Evolutionary conservation across 2,888 invertebrate species (phyloP), one percentile per base, ranked within the genome.

Genomic region (Metallyticus violacea): DNA sequence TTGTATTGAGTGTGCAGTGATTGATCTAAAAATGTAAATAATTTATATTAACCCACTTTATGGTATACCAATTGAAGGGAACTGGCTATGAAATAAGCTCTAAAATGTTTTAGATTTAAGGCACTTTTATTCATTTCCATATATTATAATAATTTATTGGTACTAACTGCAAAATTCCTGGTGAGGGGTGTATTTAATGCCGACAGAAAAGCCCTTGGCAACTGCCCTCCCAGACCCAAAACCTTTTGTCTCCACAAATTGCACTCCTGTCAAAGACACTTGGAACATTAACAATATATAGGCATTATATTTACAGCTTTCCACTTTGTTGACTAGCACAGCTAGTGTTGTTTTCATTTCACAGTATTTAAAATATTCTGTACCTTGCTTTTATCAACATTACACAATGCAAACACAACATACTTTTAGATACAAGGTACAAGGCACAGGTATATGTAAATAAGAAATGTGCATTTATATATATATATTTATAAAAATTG

Each of bases 71-170:
- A n/a, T n/a, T n/a, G n/a, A n/a, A n/a, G n/a, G n/a, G n/a, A n/a
- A n/a, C n/a, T n/a, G n/a, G n/a, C n/a, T n/a, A n/a, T n/a, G n/a
- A n/a, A n/a, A n/a, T n/a, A n/a, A n/a, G n/a, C n/a, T n/a, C n/a
- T n/a, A n/a, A n/a, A n/a, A n/a, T n/a, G n/a, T n/a, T 62, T 62
- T 81, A 81, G 62, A 81, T 62, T 25, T 77, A 83, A 83, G 83
- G 83, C 83, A 83, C 83, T 83, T 83, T 83, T n/a, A 83, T 83
- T 83, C 25, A n/a, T 81, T 9, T 81, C 30, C 15, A 81, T 25
- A 81, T 26, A 30, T 30, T 28, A 77, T 77, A 83, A 83, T 77
- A 83, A 82, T 76, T 82, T 81, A 81, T 26, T 29, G 62, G 76
- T 30, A 82, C 76, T 22, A 28, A n/a, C n/a, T n/a, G n/a, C n/a